Evolutionary conservation across 53 echinoderm and acorn worm genomes (phyloP).

Genomic region (Arbacia lixula): DNA sequence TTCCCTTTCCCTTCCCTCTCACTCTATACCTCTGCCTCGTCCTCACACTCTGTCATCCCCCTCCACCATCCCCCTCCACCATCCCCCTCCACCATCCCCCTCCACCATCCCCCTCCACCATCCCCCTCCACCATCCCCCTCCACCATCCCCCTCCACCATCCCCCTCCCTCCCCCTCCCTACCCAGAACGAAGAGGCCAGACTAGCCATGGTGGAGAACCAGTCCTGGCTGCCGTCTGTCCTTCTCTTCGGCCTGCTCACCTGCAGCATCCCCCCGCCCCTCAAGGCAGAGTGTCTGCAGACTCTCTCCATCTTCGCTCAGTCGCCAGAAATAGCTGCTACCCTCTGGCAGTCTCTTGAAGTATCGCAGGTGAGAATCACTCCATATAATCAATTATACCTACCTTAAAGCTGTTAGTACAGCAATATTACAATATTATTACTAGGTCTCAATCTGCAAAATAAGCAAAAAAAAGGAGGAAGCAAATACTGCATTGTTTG

Average conservation of each 20-base stretch:
- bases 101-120: too few species aligned
- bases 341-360: constrained; percentile 94
- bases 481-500: too few species aligned
- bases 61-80: too few species aligned
- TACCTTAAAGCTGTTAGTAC: too few species aligned
- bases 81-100: too few species aligned
- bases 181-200: constrained; percentile 89
- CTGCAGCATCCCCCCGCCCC: constrained; percentile 85
- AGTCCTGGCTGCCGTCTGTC: constrained; percentile 87
- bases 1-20: not conserved
- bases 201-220: constrained; percentile 87
- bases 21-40: not conserved
- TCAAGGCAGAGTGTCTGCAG: constrained; percentile 89
- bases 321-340: constrained; percentile 85
- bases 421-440: not conserved
- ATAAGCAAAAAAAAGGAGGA: too few species aligned
- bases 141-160: too few species aligned
- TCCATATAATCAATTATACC: too few species aligned
- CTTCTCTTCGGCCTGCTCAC: constrained; percentile 86
- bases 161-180: too few species aligned
- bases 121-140: too few species aligned
- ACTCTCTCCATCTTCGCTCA: constrained; percentile 86
- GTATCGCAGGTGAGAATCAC: constrained; percentile 94
- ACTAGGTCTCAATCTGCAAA: too few species aligned
- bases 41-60: not conserved